Base-by-base conservation (phyloP, 2,797 vertebrate species). In the Pangasius djambal region DNA sequence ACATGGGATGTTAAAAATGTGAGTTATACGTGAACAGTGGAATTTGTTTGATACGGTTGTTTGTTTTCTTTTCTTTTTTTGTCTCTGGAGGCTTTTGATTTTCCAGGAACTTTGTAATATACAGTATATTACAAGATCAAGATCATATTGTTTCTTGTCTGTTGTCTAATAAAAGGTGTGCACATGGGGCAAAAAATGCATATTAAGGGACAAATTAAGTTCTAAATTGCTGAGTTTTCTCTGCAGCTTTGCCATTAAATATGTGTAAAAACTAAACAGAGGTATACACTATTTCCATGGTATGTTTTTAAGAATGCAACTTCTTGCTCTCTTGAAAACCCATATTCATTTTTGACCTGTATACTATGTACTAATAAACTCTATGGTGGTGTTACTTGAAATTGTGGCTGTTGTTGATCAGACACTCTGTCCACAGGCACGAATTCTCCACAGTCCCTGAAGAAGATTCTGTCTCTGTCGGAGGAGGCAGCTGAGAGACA, bases 381-480 rank as follows among this genome's bases (percentile, higher is more conserved):
- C 3, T 34, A 1, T 2, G 34, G 4, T 82, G 79, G 79, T 40
- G 31, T 59, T 55, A 4, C 2, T 4, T 81, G 78, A 65, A 65
- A n/a, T 83, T 65, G 59, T 65, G 81, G 55, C 78, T 59, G 31
- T 13, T 40, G 16, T 67, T 78, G 31, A 87, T 52, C n/a, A 28
- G 86, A 55, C 7, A 34, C 37, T 83, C 31, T 55, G 34, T 84
- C 88, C 86, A 88, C 91, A 99, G 99, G 98, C 91, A 99, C 98
- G 91, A 99, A 98, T 91, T 99, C 99, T 20, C 99, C 98, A 0
- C 98, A 99, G 96, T 98, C 98, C 93, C 96, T 99, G 96, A 99
- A 99, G 97, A 99, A 99, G 96, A 99, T 99, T 89, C 97, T 99
- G 93, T 98, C 98, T 25, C 95, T 99, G 93, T 99, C 99, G 0